Base-by-base conservation (phyloP, 2,113 vertebrate species). In the Indicator indicator region DNA sequence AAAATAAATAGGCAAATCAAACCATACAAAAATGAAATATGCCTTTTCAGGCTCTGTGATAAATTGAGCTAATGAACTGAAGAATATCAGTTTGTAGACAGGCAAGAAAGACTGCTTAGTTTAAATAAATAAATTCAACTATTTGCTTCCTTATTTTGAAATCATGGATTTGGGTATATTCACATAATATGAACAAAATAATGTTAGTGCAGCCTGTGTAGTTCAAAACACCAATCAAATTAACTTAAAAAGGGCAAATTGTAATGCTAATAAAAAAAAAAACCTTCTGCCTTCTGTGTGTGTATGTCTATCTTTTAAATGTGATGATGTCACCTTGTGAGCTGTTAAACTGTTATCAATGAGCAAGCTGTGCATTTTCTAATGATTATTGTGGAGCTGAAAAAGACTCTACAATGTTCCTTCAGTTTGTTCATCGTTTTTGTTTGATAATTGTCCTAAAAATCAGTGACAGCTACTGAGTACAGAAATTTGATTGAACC, bases 401-500 rank as follows among this genome's bases (percentile, higher is more conserved):
- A 95, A 96, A 97, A 95, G 86, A 54, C 81, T 87, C 88, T 60
- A 64, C 91, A 93, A 95, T 82, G 90, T 94, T 68, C 79, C 84
- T 96, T 80, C 90, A 81, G 92, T 96, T 96, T 96, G 94, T 97
- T 92, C 95, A 84, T 96, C 89, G 95, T 95, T 96, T 94, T 89
- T 93, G 83, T 96, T 96, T 97, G 91, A 95, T 97, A 97, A 97
- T 97, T 97, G 93, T 94, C 92, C 87, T 95, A 87, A 96, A 97
- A 97, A 96, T 97, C 96, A 96, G 78, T 96, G 94, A 97, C 95
- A 97, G 95, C 91, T 96, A 94, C 85, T 94, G 90, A 97, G 76
- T 96, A 81, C 94, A 94, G 94, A 96, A 96, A 97, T 97, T 94
- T 97, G 95, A 97, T 97, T 97, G 96, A 97, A 97, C 86, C 88